Evolutionary conservation across 2,797 vertebrate genomes (phyloP).

Genomic region (Thripadectes ignobilis): DNA sequence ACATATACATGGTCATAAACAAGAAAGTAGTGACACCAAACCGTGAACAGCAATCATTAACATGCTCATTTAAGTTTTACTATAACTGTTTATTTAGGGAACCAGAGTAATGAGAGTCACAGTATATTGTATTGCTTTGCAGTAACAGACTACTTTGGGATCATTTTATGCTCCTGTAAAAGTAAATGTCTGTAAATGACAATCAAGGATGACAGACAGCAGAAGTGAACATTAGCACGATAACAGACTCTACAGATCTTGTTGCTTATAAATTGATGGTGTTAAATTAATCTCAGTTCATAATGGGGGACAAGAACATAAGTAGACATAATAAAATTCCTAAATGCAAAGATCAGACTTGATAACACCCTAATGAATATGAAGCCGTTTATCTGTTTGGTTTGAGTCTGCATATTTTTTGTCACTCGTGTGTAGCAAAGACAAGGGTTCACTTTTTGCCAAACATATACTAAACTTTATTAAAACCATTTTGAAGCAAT

Average conservation of each 20-base stretch:
- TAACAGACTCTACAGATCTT: background rate
- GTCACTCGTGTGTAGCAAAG: background rate
- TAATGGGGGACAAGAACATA: background rate
- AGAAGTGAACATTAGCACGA: background rate
- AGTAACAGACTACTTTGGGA: conserved; percentile 20
- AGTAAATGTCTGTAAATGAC: conserved; percentile 38
- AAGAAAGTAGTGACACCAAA: background rate
- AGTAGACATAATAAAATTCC: background rate
- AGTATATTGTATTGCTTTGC: background rate
- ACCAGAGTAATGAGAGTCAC: background rate
- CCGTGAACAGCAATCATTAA: background rate
- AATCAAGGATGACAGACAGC: conserved; percentile 50
- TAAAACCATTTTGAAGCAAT: conserved; percentile 6
- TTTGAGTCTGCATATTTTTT: background rate
- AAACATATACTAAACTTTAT: background rate
- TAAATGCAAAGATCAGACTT: background rate
- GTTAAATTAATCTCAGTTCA: conserved; percentile 10
- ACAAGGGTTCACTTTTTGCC: background rate
- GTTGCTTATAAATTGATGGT: background rate
- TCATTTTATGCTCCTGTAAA: conserved; percentile 57
- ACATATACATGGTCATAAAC: background rate
- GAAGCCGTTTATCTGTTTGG: background rate
- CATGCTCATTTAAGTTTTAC: conserved; percentile 22
- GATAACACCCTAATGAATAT: background rate
- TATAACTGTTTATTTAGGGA: conserved; percentile 33